Evolutionary conservation across 2,797 vertebrate species (phyloP).

Genomic region (Galago senegalensis): DNA sequence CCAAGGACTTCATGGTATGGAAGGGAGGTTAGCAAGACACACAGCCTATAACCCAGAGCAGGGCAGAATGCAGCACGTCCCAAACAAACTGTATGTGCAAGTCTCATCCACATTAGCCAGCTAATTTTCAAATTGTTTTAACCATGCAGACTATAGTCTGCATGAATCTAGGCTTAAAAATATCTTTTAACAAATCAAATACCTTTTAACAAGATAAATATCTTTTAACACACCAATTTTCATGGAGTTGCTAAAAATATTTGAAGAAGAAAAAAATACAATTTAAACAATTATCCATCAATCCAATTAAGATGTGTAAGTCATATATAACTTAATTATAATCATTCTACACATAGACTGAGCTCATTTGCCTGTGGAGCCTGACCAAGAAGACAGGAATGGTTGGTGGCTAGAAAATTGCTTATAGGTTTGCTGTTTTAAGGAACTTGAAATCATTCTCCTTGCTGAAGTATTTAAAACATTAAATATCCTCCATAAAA

Average conservation of each 20-base stretch:
- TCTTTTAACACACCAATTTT: neutral
- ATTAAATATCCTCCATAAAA: constrained; percentile 18
- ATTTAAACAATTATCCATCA: constrained; percentile 26
- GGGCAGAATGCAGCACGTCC: neutral
- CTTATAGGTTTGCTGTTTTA: constrained; percentile 36
- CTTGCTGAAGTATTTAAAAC: constrained; percentile 25
- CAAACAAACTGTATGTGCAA: neutral
- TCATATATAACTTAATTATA: constrained; percentile 58
- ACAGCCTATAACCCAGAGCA: constrained; percentile 31
- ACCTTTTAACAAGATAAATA: neutral
- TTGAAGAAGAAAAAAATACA: constrained; percentile 36
- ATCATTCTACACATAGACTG: neutral
- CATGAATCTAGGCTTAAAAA: constrained; percentile 29
- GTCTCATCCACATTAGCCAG: neutral
- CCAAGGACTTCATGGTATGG: neutral
- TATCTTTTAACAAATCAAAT: neutral
- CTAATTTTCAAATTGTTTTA: constrained; percentile 51
- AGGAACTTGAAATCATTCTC: constrained; percentile 50
- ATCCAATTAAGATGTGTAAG: constrained; percentile 30
- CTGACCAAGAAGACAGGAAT: constrained; percentile 54
- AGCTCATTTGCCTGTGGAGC: constrained; percentile 1
- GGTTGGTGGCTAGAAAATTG: neutral
- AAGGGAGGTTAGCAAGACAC: neutral
- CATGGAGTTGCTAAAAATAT: constrained; percentile 31
- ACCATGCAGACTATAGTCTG: neutral